Base-by-base conservation (phyloP, 2,113 vertebrate species). In the Petrocephalus zakoni region DNA sequence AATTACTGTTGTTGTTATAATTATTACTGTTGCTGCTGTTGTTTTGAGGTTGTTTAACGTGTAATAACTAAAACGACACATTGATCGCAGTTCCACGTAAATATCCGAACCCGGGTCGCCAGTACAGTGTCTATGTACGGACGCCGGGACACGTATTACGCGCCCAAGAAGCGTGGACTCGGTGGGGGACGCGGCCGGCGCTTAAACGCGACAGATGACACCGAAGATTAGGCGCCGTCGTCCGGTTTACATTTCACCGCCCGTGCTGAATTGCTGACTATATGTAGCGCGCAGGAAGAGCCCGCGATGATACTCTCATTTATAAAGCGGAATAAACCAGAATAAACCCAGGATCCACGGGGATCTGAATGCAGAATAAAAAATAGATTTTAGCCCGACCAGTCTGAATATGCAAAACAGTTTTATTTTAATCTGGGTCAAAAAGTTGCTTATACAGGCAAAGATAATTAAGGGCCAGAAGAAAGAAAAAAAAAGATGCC, bases 291-390 rank as follows among this genome's bases (percentile, higher is more conserved):
- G 61, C 53, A 82, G 87, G 55, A 51, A 90, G 25, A 64, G 93
- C 92, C 93, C 81, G 51, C 82, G 49, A 85, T 85, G 82, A 46
- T 85, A 52, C 46, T 34, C 72, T 78, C 92, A 94, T 93, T 94
- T 93, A 95, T 95, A 94, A 92, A 94, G 88, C 90, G 92, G 90
- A 91, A 93, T 90, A 91, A 91, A 93, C 90, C 85, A 91, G 89
- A 90, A 89, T 17, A 89, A 55, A 88, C 75, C 81, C 61, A 42
- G 72, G 87, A 85, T 90, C 85, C 47, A 55, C 72, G 72, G 89
- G 64, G 87, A 88, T 64, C 87, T 42, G 34, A 78, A 42, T 37
- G 15, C 72, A 78, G 72, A 78, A 78, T 89, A 47, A 82, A 93
- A 85, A 89, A 88, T 85, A 64, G 53, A 88, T 84, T 88, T 81